Percentiles rank a stretch among this genome's conserved stretches.
These are phyloP conservation scores for Drosophila neotestacea DNA, from an alignment of 2,888 invertebrate genomes.

Conservation along the genomic window DNA sequence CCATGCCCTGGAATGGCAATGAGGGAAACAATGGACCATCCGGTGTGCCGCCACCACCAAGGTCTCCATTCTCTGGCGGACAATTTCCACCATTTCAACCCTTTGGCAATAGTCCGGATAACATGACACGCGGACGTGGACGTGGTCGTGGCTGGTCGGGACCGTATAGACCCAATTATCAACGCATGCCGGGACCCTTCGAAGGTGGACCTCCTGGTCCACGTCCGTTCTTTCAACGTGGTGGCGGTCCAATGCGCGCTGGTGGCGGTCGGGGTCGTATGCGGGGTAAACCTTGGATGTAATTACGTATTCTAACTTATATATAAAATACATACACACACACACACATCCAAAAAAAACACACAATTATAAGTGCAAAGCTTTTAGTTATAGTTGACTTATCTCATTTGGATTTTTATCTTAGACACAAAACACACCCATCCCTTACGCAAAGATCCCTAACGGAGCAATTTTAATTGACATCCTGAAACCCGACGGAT, in stretches of 20 bases:
- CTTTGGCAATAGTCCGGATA: conserved; percentile 65
- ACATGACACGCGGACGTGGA: conserved; percentile 67
- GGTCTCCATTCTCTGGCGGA: conserved; percentile 45
- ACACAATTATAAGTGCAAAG: conserved; percentile 31
- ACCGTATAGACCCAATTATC: conserved; percentile 73
- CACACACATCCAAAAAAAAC: conserved; percentile 1
- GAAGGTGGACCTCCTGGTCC: conserved; percentile 72
- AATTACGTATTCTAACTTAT: conserved; percentile 68
- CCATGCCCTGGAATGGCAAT: conserved; percentile 71
- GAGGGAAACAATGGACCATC: conserved; percentile 51
- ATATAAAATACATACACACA: conserved; percentile 27
- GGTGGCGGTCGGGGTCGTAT: conserved; percentile 79
- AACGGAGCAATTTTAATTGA: conserved; percentile 41
- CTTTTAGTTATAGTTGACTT: conserved; percentile 62
- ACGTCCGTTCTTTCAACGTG: conserved; percentile 68
- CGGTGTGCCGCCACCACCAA: conserved; percentile 58
- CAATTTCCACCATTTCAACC: conserved; percentile 70
- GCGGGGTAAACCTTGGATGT: conserved; percentile 84
- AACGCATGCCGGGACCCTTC: conserved; percentile 67
- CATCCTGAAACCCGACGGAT: conserved; percentile 34
- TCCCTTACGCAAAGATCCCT: background rate
- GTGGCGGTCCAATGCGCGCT: conserved; percentile 63
- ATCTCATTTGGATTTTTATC: conserved; percentile 65
- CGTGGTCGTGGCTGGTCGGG: conserved; percentile 74
- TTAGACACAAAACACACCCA: conserved; percentile 10